Base-by-base conservation (phyloP, 64 coral and sea anemone genomes). In the Pocillopora damicornis region DNA sequence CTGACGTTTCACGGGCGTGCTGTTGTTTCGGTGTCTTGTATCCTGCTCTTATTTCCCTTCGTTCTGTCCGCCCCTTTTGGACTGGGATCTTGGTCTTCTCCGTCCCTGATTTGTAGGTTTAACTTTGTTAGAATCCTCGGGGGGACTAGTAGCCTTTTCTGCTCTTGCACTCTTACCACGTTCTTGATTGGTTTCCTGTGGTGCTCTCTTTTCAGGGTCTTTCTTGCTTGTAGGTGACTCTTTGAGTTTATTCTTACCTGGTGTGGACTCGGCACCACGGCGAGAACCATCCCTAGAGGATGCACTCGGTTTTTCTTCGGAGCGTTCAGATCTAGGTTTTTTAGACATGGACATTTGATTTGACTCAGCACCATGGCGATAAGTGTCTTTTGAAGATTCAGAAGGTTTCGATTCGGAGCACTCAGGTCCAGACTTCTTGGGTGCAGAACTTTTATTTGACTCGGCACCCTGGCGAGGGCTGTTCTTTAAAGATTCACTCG, bases 91-190 rank as follows among this genome's bases (percentile, higher is more conserved):
- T 1, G 15, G 61, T 67, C 60, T 35, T 68, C 80, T 73, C 37
- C 81, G 63, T 73, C 64, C 1, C 13, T 38, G n/a, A 59, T 61
- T 63, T 13, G 58, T n/a, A 2, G 59, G 9, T 58, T 59, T 38
- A n/a, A 38, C 81, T 42, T 73, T 85, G n/a, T 38, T 85, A 42
- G 81, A 85, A 72, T 42, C 42, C 45, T 65, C 65, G 34, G 65
- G 63, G 12, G 81, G 71, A 25, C 23, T 73, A 57, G 17, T 38
- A 37, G 65, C 17, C n/a, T 68, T 37, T 25, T 20, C 23, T 13
- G 65, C 5, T 15, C 38, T 17, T 58, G 11, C 37, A n/a, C 8
- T 71, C 8, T 30, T 71, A 9, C 11, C 67, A n/a, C 25, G 67
- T 2, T 71, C 64, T n/a, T 73, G 63, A 2, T 59, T 25, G 77